A percentile compares a stretch with the other conserved stretches of the same genome.
Evolutionary conservation across 2,888 invertebrate species (phyloP).

Genomic region (Mystacides longicornis): DNA sequence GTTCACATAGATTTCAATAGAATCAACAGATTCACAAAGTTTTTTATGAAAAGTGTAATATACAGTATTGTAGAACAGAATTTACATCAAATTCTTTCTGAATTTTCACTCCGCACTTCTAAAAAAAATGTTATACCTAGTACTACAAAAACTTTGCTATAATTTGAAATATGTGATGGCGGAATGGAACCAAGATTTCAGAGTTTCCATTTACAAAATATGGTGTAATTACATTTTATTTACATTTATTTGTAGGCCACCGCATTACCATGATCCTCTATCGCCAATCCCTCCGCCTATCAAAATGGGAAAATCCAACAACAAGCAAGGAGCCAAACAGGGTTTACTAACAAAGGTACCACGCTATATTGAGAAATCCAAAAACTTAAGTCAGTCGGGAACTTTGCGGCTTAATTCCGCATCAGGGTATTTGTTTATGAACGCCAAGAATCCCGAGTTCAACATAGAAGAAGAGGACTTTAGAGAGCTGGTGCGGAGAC

Average conservation of each 20-base stretch:
- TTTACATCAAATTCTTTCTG: no score
- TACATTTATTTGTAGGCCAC: not conserved
- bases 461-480: conserved; percentile 45
- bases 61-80: no score
- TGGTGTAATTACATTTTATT: no score
- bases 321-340: conserved; percentile 30
- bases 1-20: no score
- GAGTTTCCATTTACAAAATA: no score
- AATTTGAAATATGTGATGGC: no score
- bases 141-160: no score
- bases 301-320: conserved; percentile 36
- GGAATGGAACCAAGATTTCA: no score
- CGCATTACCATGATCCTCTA: conserved; percentile 42
- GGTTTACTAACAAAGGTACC: conserved; percentile 31
- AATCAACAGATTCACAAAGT: no score
- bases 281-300: conserved; percentile 42
- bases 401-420: conserved; percentile 45
- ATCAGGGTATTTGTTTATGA: conserved; percentile 47
- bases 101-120: no score
- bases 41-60: no score
- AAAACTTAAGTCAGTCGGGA: conserved; percentile 38
- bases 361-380: conserved; percentile 42
- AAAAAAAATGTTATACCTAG: no score
- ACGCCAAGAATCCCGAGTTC: conserved; percentile 44
- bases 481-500: conserved; percentile 41